Percentiles rank a stretch among this genome's conserved stretches.
phyloP scores from a whole-genome alignment of 1,140 invertebrate genomes.

The Lepidotrigona ventralis region DNA sequence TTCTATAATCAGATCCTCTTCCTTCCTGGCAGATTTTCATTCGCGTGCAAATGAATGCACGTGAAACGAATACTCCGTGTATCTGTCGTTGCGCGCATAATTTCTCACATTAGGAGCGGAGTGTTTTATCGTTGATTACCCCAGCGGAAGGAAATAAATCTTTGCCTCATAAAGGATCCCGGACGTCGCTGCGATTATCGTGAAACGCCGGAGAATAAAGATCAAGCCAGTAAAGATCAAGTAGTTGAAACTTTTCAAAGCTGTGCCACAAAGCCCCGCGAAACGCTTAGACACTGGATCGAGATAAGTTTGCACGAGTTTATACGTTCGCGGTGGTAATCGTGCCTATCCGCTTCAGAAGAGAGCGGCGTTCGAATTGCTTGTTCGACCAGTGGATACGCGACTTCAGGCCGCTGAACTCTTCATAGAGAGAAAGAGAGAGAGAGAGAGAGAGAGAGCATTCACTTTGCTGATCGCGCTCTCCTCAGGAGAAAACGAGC shows the following conservation, averaged over 20 bases:
- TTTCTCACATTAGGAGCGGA: no score
- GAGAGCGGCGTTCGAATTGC: background rate
- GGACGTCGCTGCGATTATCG: background rate
- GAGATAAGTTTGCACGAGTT: background rate
- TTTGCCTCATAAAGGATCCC: background rate
- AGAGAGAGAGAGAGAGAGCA: background rate
- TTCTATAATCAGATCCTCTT: no score
- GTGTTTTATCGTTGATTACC: no score
- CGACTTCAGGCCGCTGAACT: background rate
- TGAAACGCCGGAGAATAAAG: background rate
- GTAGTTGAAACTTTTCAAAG: background rate
- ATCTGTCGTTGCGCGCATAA: background rate
- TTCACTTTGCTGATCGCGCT: background rate
- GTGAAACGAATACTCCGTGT: no score
- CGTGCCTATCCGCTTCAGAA: background rate
- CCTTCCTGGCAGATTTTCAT: no score
- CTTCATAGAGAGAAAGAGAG: background rate
- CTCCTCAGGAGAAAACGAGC: conserved; percentile 1
- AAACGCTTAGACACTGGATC: background rate
- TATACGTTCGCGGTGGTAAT: background rate
- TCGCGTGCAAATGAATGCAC: no score
- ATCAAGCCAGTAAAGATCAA: no score
- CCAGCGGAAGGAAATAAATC: background rate
- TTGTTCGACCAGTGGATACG: background rate
- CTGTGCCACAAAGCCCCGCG: no score